Evolutionary conservation across 2,888 invertebrate species (phyloP).

Genomic region (Ectropis crepuscularia): DNA sequence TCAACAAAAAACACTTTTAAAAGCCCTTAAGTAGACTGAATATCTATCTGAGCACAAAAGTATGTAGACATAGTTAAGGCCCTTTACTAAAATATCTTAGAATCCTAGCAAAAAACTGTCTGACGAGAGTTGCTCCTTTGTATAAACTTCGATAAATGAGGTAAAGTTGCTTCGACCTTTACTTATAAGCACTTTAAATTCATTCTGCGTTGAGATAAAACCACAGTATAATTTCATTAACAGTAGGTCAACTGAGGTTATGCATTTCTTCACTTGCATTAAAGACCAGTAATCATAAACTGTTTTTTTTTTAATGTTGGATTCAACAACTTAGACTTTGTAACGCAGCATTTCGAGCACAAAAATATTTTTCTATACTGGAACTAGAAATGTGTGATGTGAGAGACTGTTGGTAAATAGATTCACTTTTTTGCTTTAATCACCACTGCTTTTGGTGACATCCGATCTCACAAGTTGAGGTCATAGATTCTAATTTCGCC

Average conservation of each 20-base stretch:
- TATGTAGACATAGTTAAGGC: conserved; percentile 6
- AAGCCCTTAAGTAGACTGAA: background rate
- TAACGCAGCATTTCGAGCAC: too few species aligned
- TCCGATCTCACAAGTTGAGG: too few species aligned
- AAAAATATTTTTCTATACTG: too few species aligned
- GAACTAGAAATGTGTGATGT: too few species aligned
- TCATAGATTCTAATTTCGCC: too few species aligned
- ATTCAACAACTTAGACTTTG: too few species aligned
- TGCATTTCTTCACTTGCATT: background rate
- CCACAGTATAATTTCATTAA: conserved; percentile 2
- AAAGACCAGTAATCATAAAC: too few species aligned
- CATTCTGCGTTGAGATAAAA: conserved; percentile 15
- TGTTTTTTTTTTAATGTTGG: too few species aligned
- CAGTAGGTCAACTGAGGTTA: background rate
- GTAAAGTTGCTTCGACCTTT: conserved; percentile 18
- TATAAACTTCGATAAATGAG: conserved; percentile 20
- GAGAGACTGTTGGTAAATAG: too few species aligned
- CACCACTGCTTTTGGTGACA: too few species aligned
- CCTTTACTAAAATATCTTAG: conserved; percentile 4
- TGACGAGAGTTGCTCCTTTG: conserved; percentile 8
- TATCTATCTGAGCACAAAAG: background rate
- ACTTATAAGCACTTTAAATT: conserved; percentile 21
- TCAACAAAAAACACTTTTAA: background rate
- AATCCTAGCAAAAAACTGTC: conserved; percentile 6
- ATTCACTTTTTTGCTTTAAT: too few species aligned